These are phyloP conservation scores for Samia ricini DNA, from an alignment of 1,140 invertebrate genomes.

Conservation along the genomic window DNA sequence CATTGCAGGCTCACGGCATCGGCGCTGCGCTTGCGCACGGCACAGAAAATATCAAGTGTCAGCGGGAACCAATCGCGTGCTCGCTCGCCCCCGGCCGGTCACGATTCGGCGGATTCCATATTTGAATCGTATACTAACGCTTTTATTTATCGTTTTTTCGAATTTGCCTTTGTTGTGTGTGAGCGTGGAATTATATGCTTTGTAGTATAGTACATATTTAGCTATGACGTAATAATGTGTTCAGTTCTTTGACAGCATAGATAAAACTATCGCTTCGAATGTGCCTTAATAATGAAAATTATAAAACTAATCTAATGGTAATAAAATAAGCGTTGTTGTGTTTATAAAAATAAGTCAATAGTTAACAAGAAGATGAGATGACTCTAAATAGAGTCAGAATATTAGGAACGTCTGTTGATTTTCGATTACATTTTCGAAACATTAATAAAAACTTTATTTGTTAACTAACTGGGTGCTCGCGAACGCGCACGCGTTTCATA, in stretches of 20 bases:
- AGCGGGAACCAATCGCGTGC: conserved; percentile 13
- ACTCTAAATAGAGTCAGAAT: no score
- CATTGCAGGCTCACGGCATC: not conserved
- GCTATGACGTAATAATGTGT: not conserved
- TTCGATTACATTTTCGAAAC: no score
- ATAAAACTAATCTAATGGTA: no score
- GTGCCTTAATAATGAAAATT: no score
- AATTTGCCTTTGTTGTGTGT: conserved; percentile 2
- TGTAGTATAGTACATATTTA: not conserved
- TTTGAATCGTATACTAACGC: conserved; percentile 14
- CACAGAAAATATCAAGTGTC: not conserved
- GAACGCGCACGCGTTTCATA: no score
- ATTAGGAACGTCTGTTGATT: no score
- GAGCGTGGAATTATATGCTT: not conserved
- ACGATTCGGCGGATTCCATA: conserved; percentile 24
- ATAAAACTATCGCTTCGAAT: no score
- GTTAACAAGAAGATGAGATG: no score
- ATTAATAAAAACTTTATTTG: no score
- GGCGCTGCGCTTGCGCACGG: not conserved
- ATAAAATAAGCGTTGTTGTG: no score
- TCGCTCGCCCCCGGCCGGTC: conserved; percentile 15
- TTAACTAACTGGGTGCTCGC: no score
- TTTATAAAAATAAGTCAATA: no score
- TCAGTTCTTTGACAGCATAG: not conserved
- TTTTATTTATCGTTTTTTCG: conserved; percentile 4